These are phyloP conservation scores for Ctenosaura bakeri DNA, from an alignment of 2,797 vertebrate species.

Conservation along the genomic window DNA sequence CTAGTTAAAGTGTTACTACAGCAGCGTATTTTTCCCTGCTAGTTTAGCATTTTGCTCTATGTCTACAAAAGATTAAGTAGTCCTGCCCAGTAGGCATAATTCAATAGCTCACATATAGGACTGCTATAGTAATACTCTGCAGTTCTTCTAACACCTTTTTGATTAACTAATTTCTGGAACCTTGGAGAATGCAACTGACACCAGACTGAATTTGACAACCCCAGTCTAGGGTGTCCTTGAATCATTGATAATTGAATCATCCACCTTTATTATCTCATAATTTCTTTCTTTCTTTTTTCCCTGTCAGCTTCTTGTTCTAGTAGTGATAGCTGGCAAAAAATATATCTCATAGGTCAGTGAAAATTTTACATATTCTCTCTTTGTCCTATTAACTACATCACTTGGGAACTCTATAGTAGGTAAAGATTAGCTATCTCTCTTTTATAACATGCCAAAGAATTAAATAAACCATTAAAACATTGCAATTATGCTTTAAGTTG, in stretches of 20 bases:
- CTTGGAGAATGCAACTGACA: background rate
- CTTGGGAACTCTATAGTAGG: fast-evolving
- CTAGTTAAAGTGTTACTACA: background rate
- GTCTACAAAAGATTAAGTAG: background rate
- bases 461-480: background rate
- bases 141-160: background rate
- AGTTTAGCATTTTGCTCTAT: background rate
- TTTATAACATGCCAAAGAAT: slow-evolving; percentile 15
- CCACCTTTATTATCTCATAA: background rate
- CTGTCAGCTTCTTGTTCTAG: background rate
- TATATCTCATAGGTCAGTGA: background rate
- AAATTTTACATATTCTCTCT: background rate
- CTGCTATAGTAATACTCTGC: background rate
- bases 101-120: background rate
- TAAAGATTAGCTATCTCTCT: background rate
- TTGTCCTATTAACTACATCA: background rate
- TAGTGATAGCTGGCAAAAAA: background rate
- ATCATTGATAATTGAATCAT: background rate
- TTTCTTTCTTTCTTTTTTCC: background rate
- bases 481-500: fast-evolving
- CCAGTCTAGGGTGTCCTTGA: background rate
- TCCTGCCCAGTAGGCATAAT: background rate
- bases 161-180: background rate
- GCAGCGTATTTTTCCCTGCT: background rate
- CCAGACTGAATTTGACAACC: background rate